phyloP scores from a whole-genome alignment of 2,797 vertebrate genomes.

The Coreius guichenoti region DNA sequence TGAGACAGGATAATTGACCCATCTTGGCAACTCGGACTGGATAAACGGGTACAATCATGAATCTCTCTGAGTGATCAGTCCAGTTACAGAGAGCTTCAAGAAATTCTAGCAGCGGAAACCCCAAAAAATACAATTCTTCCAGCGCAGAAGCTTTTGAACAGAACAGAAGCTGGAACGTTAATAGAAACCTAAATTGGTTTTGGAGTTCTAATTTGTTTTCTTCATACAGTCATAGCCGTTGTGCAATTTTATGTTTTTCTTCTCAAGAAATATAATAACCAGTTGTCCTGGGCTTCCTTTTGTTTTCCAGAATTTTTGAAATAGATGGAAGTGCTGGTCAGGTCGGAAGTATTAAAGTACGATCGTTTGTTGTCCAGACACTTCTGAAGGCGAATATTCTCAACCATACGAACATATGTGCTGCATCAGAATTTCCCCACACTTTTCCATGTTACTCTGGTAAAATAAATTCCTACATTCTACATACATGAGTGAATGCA shows the following conservation, averaged over 20 bases:
- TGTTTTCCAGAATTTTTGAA: conserved; percentile 20
- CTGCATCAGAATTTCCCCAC: not conserved
- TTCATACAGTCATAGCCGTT: conserved; percentile 8
- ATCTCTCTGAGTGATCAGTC: not conserved
- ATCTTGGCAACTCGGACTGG: not conserved
- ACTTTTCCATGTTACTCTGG: not conserved
- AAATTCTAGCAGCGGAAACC: not conserved
- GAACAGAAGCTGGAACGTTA: not conserved
- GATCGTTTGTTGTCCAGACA: not conserved
- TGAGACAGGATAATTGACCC: conserved; percentile 42
- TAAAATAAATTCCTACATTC: not conserved
- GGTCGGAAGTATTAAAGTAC: not conserved
- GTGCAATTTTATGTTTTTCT: conserved; percentile 16
- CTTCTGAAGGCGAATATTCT: conserved; percentile 2
- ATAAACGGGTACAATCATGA: conserved; percentile 28
- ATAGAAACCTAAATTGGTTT: conserved; percentile 42
- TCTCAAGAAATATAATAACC: conserved; percentile 1
- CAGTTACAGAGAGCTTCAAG: conserved; percentile 1
- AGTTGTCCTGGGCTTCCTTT: not conserved
- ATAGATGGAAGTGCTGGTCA: conserved; percentile 16
- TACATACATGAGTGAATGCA: too few relatives aligned
- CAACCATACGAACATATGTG: not conserved
- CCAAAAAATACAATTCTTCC: not conserved
- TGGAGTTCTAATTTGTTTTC: conserved; percentile 32
- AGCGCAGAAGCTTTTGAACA: conserved; percentile 2